A percentile compares a stretch with the other conserved stretches of the same genome.
Evolutionary conservation across 2,113 vertebrate species (phyloP).

Genomic region (Macquaria australasica): DNA sequence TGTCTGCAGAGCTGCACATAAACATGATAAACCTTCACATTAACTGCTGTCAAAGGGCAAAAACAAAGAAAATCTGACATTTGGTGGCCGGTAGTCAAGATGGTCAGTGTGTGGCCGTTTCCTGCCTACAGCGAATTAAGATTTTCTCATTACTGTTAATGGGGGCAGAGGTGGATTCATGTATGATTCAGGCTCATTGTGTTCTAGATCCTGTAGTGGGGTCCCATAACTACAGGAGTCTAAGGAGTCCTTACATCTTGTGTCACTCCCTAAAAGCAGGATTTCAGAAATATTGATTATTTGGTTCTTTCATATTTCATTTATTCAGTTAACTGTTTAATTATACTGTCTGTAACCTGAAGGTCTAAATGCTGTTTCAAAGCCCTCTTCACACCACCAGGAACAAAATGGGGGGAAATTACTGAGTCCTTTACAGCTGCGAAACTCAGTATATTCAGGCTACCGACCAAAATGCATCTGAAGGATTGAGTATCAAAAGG

Average conservation of each 20-base stretch:
- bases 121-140: background rate
- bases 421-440: background rate
- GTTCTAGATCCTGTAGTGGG: background rate
- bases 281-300: background rate
- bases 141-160: background rate
- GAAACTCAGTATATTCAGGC: background rate
- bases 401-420: background rate
- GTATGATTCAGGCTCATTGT: background rate
- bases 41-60: conserved; percentile 21
- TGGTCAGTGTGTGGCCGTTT: background rate
- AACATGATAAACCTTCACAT: conserved; percentile 39
- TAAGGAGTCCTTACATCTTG: background rate
- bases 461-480: background rate
- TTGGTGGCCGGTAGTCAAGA: background rate
- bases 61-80: conserved; percentile 6
- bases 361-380: too few relatives aligned
- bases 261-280: background rate
- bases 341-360: too few relatives aligned
- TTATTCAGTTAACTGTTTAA: background rate
- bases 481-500: background rate
- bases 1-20: conserved; percentile 46
- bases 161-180: background rate
- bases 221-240: background rate
- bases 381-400: background rate
- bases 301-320: background rate